phyloP scores from a whole-genome alignment of 2,797 vertebrate genomes.

The Schizopygopsis malacanthus region DNA sequence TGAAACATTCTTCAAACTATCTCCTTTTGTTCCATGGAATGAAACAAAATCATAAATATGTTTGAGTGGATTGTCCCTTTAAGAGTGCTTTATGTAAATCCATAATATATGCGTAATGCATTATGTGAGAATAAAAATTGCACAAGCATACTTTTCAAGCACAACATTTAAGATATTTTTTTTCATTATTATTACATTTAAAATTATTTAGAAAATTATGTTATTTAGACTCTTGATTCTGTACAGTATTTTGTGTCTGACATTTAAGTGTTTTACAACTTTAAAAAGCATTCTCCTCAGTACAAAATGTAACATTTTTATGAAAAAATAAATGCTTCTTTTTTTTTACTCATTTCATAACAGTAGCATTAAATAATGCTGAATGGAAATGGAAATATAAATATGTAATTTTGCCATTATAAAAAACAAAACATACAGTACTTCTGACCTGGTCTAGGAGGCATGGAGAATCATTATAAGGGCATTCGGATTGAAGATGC shows the following conservation, averaged over 20 bases:
- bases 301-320: not conserved
- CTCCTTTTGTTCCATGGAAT: not conserved
- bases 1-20: not conserved
- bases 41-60: not conserved
- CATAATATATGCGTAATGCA: not conserved
- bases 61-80: not conserved
- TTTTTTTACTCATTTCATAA: not conserved
- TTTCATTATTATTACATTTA: not conserved
- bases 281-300: not conserved
- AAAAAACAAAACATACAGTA: not conserved
- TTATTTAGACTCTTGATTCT: not conserved
- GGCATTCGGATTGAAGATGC: not conserved
- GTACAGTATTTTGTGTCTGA: not conserved
- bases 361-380: not conserved
- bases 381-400: not conserved
- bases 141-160: not conserved
- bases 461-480: not conserved
- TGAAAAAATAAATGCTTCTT: not conserved
- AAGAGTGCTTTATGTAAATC: not conserved
- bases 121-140: not conserved
- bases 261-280: not conserved
- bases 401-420: not conserved
- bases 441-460: not conserved
- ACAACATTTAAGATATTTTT: not conserved
- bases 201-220: not conserved